Base-by-base conservation (phyloP, 2,888 invertebrate species). In the Adineta ricciae region DNA sequence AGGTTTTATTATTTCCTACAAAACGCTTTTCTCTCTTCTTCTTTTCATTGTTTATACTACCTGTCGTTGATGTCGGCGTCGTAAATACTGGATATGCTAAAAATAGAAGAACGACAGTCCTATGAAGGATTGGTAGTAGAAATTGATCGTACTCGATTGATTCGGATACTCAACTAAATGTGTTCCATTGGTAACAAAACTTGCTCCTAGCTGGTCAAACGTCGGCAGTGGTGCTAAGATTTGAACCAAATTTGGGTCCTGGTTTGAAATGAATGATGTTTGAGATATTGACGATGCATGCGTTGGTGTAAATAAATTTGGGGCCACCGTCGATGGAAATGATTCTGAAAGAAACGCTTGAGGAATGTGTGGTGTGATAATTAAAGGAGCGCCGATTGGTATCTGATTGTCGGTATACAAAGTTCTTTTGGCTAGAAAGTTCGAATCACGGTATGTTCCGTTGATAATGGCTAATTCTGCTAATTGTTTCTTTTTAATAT, bases 391-490 rank as follows among this genome's bases (percentile, higher is more conserved):
- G n/a, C 78, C 78, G 1, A 78, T 38, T 41, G 38, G 38, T 14
- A 78, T 38, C n/a, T 56, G 54, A 54, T 82, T 56, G 41, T 46
- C 11, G 11, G 46, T 46, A 46, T 46, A 46, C 8, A 46, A 8
- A 5, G 46, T 5, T 46, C 11, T 5, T 46, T 46, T 46, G 8
- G 46, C 5, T 46, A 46, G 46, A 82, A 64, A 32, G 32, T 27
- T 64, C 32, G 64, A 19, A 19, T 64, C 64, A 32, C 64, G 64
- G 93, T 98, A 99, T 86, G 99, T 99, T 91, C 99, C 99, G 91
- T 99, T 99, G 91, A 99, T 97, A 89, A 99, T 99, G 89, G 99
- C 99, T 91, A 99, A 93, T 92, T 99, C 99, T 98, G 99, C 99
- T 89, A 99, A 93, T 92, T 99, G 99, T 90, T 97, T 94, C 92